phyloP scores from a whole-genome alignment of 2,113 vertebrate species.

The Neotoma lepida region DNA sequence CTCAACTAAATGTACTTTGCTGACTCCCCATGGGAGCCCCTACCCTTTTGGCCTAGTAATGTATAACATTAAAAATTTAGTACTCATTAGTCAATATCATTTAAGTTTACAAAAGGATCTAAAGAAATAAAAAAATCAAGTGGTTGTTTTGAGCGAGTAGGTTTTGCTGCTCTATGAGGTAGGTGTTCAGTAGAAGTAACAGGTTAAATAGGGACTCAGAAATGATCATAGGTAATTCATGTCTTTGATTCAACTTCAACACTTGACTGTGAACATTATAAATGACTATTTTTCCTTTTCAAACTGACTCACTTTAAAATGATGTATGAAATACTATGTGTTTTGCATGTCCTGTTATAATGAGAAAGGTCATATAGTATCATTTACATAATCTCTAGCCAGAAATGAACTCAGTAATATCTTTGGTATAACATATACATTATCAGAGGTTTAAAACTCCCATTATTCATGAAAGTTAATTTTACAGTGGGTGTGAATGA shows the following conservation, averaged over 20 bases:
- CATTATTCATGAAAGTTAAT: slow-evolving; percentile 94
- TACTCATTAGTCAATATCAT: background rate
- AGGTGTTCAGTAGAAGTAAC: slow-evolving; percentile 79
- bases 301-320: slow-evolving; percentile 88
- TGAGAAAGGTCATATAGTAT: slow-evolving; percentile 95
- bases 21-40: too few relatives aligned
- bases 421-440: slow-evolving; percentile 89
- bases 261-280: slow-evolving; percentile 90
- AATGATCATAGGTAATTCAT: slow-evolving; percentile 84
- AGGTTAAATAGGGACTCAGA: slow-evolving; percentile 82
- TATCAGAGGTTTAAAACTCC: slow-evolving; percentile 90
- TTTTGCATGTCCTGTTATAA: slow-evolving; percentile 90
- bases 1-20: too few relatives aligned
- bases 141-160: slow-evolving; percentile 10
- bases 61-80: slow-evolving; percentile 23
- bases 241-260: slow-evolving; percentile 88
- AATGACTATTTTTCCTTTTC: slow-evolving; percentile 91
- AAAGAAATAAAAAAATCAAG: slow-evolving; percentile 41
- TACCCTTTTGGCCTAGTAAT: background rate
- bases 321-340: slow-evolving; percentile 96
- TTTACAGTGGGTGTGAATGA: slow-evolving; percentile 92
- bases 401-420: slow-evolving; percentile 90
- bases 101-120: slow-evolving; percentile 9
- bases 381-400: slow-evolving; percentile 94
- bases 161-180: slow-evolving; percentile 63